A percentile compares a stretch with the other conserved stretches of the same genome.
Evolutionary conservation across 2,888 invertebrate genomes (phyloP).

Genomic region (Lacanobia oleracea): DNA sequence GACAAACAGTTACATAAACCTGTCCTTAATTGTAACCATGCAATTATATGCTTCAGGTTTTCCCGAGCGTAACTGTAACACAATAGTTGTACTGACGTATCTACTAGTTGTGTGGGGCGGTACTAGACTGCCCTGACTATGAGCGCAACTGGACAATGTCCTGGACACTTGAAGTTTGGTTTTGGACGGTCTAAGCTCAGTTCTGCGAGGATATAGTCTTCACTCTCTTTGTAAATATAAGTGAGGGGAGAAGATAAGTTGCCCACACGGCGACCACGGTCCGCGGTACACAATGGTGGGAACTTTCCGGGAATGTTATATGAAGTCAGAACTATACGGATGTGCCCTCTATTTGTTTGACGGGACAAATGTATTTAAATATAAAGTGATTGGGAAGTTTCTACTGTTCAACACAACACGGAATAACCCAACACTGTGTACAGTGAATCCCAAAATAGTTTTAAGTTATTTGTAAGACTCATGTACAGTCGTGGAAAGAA

Average conservation of each 20-base stretch:
- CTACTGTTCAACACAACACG: conserved; percentile 17
- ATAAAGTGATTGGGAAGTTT: conserved; percentile 41
- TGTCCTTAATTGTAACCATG: conserved; percentile 51
- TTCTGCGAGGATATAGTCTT: conserved; percentile 45
- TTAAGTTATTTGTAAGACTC: conserved; percentile 59
- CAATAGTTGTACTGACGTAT: conserved; percentile 11
- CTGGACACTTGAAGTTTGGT: conserved; percentile 35
- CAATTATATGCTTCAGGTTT: conserved; percentile 55
- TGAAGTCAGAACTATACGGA: conserved; percentile 51
- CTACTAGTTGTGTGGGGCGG: background rate
- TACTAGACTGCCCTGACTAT: conserved; percentile 1
- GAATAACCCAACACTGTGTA: conserved; percentile 57
- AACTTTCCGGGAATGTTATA: conserved; percentile 22
- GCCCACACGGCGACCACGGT: conserved; percentile 30
- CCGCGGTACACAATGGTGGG: conserved; percentile 52
- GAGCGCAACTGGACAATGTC: background rate
- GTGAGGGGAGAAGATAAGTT: conserved; percentile 39
- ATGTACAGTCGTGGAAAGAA: conserved; percentile 69
- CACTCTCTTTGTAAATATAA: conserved; percentile 58
- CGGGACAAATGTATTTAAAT: conserved; percentile 46
- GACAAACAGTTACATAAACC: conserved; percentile 37
- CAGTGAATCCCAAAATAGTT: conserved; percentile 48
- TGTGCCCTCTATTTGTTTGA: conserved; percentile 63
- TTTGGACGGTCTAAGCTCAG: conserved; percentile 42
- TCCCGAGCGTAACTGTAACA: conserved; percentile 43